Base-by-base conservation (phyloP, 2,797 vertebrate species). In the Micrastur ruficollis region DNA sequence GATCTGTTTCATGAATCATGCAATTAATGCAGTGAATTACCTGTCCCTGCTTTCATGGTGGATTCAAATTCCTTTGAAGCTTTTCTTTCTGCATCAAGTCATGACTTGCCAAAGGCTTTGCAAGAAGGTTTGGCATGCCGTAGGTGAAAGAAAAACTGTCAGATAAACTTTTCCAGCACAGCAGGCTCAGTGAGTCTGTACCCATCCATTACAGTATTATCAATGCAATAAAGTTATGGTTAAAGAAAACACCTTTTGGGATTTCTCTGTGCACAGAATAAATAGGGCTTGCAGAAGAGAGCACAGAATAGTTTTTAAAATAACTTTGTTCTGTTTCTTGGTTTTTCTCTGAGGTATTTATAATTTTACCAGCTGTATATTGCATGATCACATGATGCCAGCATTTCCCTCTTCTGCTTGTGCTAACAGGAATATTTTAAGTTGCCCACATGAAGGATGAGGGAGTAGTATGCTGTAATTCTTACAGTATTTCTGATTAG, bases 401-500 rank as follows among this genome's bases (percentile, higher is more conserved):
- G 23, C 49, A 13, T 80, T 95, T 93, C 32, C 20, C 8, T 81
- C 49, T 88, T 91, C 29, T 79, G 3, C 71, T 74, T 90, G 47
- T 83, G 49, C 79, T 94, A 81, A 67, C 62, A 93, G 90, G 90
- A 85, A 42, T 95, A 44, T 61, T 86, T 76, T 25, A 55, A 66
- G 25, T 81, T 89, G 53, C n/a, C 89, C 20, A 29, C 34, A 52
- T 19, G 22, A 87, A 80, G 44, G 74, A 36, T 34, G 66, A 31
- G 66, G 91, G 70, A 93, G 71, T 89, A 63, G 63, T 84, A 80
- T 95, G 61, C 53, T 85, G 82, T 96, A 82, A 96, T 94, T 96
- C 81, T 72, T 61, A 6, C 84, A 76, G 62, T 97, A 93, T 95
- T 97, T 97, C 87, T 94, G 47, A 89, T 87, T 91, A 94, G 61